phyloP scores from a whole-genome alignment of 2,888 invertebrate species.

The Pollenia amentaria region DNA sequence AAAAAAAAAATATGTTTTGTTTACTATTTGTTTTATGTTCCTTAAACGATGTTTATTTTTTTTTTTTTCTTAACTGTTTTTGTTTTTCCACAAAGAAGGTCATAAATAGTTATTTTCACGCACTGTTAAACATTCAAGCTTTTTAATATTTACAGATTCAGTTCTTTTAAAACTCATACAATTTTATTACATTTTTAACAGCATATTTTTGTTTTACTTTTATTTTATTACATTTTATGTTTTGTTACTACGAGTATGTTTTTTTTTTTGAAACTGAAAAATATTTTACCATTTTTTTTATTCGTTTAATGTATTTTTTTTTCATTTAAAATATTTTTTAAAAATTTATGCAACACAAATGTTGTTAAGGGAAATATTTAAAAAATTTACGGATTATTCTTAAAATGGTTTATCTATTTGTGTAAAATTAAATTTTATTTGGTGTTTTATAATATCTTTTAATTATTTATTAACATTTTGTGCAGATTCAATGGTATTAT shows the following conservation, averaged over 20 bases:
- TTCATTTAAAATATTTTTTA: slow-evolving; percentile 3
- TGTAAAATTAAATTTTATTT: not conserved
- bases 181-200: slow-evolving; percentile 53
- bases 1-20: slow-evolving; percentile 13
- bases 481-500: too few species aligned
- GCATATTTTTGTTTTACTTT: slow-evolving; percentile 16
- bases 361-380: not conserved
- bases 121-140: slow-evolving; percentile 58
- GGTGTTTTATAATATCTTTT: too few species aligned
- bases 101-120: slow-evolving; percentile 64
- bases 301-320: not conserved
- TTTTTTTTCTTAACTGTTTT: slow-evolving; percentile 40
- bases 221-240: slow-evolving; percentile 22
- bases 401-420: not conserved
- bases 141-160: slow-evolving; percentile 35
- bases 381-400: not conserved
- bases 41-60: slow-evolving; percentile 16
- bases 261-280: slow-evolving; percentile 17
- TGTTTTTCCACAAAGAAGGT: slow-evolving; percentile 42
- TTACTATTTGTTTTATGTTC: slow-evolving; percentile 41
- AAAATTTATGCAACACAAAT: not conserved
- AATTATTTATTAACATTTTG: too few species aligned
- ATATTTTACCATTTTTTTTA: slow-evolving; percentile 10
- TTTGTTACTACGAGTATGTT: slow-evolving; percentile 22
- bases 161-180: slow-evolving; percentile 40